Conservation (phyloP, 2,113 vertebrate genomes). For the Rhipidura dahli region DNA sequence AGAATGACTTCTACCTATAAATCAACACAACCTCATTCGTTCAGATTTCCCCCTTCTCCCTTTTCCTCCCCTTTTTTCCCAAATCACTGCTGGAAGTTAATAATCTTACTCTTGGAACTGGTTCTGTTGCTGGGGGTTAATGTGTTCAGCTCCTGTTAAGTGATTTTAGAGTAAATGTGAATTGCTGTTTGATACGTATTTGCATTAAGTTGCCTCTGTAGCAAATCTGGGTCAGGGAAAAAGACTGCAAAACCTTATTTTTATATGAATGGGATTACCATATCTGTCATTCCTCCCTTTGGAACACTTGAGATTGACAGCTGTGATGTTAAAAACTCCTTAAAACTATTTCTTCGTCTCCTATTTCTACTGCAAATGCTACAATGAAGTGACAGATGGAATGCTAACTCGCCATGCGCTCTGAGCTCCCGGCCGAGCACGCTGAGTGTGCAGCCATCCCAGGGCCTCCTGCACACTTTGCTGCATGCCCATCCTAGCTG, state of each 20-base stretch:
- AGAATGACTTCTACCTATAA: slow-evolving; percentile 42
- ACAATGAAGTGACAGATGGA: slow-evolving; percentile 37
- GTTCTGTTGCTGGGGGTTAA: slow-evolving; percentile 73
- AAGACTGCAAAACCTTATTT: slow-evolving; percentile 36
- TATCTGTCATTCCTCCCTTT: slow-evolving; percentile 58
- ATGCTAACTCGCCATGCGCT: neutral
- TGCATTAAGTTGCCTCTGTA: slow-evolving; percentile 52
- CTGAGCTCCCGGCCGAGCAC: neutral
- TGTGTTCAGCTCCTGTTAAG: slow-evolving; percentile 58
- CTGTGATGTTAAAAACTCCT: slow-evolving; percentile 55
- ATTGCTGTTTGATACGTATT: slow-evolving; percentile 30
- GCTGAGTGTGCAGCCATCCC: neutral
- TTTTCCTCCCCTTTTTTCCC: neutral
- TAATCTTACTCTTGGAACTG: slow-evolving; percentile 58
- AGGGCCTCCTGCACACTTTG: neutral
- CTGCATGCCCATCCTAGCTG: neutral
- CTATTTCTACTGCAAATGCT: slow-evolving; percentile 27
- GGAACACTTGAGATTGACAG: slow-evolving; percentile 48
- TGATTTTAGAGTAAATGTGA: slow-evolving; percentile 42
- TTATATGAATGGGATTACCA: slow-evolving; percentile 47
- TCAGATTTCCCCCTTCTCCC: slow-evolving; percentile 3
- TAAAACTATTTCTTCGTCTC: slow-evolving; percentile 56
- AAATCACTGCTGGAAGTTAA: slow-evolving; percentile 58
- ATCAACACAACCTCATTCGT: neutral
- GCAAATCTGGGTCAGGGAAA: slow-evolving; percentile 55